Conservation (phyloP, 1,140 invertebrate species). For the Galleria mellonella region DNA sequence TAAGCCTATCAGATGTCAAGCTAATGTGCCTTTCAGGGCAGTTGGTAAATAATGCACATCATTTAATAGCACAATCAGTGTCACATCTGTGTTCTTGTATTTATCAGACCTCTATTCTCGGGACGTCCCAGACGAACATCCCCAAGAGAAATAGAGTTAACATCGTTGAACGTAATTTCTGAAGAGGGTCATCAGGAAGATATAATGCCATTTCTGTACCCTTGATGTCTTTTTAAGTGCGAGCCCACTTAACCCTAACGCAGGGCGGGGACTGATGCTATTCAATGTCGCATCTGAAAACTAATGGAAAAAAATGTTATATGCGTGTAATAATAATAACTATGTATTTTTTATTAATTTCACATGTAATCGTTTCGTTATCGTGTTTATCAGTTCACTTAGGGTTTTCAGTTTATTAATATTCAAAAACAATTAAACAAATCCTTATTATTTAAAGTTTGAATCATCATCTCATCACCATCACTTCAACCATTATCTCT, state of each 20-base stretch:
- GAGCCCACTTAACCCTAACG: constrained; percentile 58
- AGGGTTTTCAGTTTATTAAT: no score
- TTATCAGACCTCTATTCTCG: constrained; percentile 14
- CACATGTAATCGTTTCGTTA: no score
- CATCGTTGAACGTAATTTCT: constrained; percentile 47
- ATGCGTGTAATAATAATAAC: no score
- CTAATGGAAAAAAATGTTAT: no score
- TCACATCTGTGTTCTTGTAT: constrained; percentile 15
- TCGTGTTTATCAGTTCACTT: no score
- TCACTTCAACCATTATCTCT: no score
- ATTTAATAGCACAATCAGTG: constrained; percentile 11
- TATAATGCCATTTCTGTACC: constrained; percentile 64
- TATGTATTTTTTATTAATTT: no score
- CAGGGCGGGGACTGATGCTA: constrained; percentile 22
- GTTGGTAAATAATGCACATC: constrained; percentile 4
- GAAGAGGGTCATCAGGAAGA: constrained; percentile 60
- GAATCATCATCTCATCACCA: no score
- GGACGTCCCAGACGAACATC: constrained; percentile 22
- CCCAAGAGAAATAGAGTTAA: constrained; percentile 32
- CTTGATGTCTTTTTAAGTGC: constrained; percentile 66
- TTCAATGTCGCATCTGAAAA: constrained; percentile 23
- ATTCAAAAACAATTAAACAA: no score
- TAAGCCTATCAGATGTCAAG: neutral
- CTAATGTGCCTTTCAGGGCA: constrained; percentile 4
- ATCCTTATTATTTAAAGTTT: no score